Evolutionary conservation across 1,140 invertebrate species (phyloP).

Genomic region (Orchesella cincta): DNA sequence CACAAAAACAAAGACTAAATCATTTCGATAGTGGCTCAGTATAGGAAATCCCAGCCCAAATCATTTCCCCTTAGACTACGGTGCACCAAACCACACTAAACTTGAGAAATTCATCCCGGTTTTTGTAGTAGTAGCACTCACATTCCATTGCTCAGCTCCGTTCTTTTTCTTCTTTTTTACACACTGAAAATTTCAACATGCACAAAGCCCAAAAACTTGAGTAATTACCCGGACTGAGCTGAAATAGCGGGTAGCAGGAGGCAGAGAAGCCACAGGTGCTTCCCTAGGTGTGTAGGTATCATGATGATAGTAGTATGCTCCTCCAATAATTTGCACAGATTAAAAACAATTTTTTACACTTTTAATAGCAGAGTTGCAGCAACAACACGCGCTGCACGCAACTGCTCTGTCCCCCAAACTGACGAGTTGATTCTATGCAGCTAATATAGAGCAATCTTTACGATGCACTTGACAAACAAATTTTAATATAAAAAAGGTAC

Average conservation of each 20-base stretch:
- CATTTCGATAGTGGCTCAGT: background rate
- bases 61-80: background rate
- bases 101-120: background rate
- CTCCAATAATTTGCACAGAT: too few relatives aligned
- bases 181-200: background rate
- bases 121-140: background rate
- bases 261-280: conserved; percentile 20
- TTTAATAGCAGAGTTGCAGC: too few relatives aligned
- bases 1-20: background rate
- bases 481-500: too few relatives aligned
- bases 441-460: too few relatives aligned
- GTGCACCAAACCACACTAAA: background rate
- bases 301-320: too few relatives aligned
- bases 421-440: too few relatives aligned
- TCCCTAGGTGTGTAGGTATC: background rate
- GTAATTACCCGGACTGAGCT: conserved; percentile 3
- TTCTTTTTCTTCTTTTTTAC: background rate
- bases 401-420: too few relatives aligned
- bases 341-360: too few relatives aligned
- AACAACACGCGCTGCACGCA: too few relatives aligned
- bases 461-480: too few relatives aligned
- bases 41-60: too few relatives aligned
- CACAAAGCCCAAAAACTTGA: background rate
- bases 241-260: background rate
- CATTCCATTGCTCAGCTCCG: background rate